Evolutionary conservation across 2,797 vertebrate genomes (phyloP), one percentile per base, ranked within the genome.

Genomic region (Sebastes itinus): DNA sequence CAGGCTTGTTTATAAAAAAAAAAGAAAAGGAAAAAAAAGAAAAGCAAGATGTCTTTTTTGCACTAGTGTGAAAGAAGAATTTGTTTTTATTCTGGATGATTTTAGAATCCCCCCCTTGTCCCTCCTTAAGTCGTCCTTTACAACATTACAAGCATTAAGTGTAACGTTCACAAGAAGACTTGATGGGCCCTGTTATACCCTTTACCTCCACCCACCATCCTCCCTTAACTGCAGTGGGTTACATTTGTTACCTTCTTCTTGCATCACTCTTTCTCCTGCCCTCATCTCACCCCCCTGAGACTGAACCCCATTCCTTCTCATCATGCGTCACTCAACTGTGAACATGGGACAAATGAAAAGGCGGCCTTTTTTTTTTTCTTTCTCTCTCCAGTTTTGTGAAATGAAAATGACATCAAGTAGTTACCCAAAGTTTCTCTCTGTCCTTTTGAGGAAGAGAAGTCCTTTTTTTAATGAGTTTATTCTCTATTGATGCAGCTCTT

Each of bases 11-110:
- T 96, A 93, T 96, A 28, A 68, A 75, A 81, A 38, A 61, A 64
- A 64, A 64, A 42, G 32, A 69, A 58, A 49, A 66, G 30, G 38
- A 16, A 68, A 86, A 65, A 81, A 86, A 84, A 78, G 70, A 96
- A 96, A 96, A 97, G 96, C 96, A 97, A 97, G 97, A 97, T 98
- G 97, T 99, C 97, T 94, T 95, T 94, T 99, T 99, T 99, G 98
- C 98, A 99, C 98, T 99, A 99, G 98, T 97, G 97, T 97, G 97
- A 97, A 98, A 97, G 97, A 97, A 97, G 96, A 96, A 96, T 96
- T 97, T 95, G 92, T 97, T 97, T 96, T 93, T 96, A 95, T 95
- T 96, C 96, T 86, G 82, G 85, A 81, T 92, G 84, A 94, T 97
- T 97, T 97, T 96, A 96, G 95, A 96, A 87, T 91, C 95, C 95